Conservation (phyloP, 2,113 vertebrate species). For the Tragelaphus imberbis region DNA sequence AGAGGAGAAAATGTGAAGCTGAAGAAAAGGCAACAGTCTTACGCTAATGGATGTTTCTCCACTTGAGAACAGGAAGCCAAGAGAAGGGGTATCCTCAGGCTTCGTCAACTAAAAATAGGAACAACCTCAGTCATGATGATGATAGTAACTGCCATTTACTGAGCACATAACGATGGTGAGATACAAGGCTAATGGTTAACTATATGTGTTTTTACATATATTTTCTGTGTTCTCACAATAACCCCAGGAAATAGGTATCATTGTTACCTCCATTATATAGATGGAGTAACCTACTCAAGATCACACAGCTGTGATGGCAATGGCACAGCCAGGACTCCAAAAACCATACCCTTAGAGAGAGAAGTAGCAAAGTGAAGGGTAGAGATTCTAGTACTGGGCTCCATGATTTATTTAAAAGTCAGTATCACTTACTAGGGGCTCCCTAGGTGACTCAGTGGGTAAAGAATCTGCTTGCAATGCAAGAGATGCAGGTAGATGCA, state of each 20-base stretch:
- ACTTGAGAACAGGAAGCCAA: neutral
- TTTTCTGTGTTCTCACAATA: constrained; percentile 10
- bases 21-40: neutral
- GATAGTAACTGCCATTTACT: neutral
- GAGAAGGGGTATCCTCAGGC: neutral
- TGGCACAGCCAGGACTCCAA: neutral
- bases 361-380: neutral
- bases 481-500: neutral
- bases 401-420: constrained; percentile 13
- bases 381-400: neutral
- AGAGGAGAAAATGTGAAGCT: neutral
- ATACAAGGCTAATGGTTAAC: neutral
- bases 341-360: neutral
- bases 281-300: neutral
- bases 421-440: neutral
- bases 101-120: neutral
- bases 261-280: neutral
- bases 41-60: neutral
- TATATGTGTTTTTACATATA: neutral
- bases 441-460: neutral
- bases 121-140: neutral
- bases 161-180: neutral
- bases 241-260: neutral
- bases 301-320: neutral
- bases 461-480: neutral